These are phyloP conservation scores for Pachliopta kotzebuea DNA, from an alignment of 2,888 invertebrate species.

Conservation along the genomic window DNA sequence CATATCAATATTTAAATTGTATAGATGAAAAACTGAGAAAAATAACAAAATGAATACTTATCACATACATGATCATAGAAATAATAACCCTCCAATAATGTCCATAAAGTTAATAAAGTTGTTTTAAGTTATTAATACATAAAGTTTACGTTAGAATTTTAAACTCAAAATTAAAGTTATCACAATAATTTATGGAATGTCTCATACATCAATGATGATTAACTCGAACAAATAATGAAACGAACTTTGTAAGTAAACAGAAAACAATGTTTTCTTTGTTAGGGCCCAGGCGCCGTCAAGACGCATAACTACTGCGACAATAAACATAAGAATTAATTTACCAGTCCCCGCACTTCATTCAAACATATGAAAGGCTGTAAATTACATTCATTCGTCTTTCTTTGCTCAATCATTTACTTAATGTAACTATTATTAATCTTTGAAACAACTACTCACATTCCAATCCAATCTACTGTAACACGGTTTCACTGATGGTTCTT, in stretches of 20 bases:
- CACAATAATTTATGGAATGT: constrained; percentile 17
- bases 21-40: no score
- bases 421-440: neutral
- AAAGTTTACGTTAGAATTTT: neutral
- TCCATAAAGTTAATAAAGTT: neutral
- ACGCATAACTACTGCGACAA: constrained; percentile 39
- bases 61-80: neutral
- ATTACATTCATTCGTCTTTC: constrained; percentile 15
- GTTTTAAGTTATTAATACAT: neutral
- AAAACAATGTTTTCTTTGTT: constrained; percentile 43
- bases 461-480: neutral
- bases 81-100: no score
- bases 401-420: constrained; percentile 7
- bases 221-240: constrained; percentile 33
- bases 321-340: constrained; percentile 37
- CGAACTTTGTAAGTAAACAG: constrained; percentile 41
- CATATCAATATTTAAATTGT: no score
- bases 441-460: neutral
- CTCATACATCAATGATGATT: constrained; percentile 21
- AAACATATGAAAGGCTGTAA: constrained; percentile 9
- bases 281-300: constrained; percentile 44
- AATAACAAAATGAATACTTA: no score
- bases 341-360: constrained; percentile 25
- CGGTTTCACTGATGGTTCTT: neutral
- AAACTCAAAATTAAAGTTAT: constrained; percentile 4